Evolutionary conservation across 2,113 vertebrate genomes (phyloP).

Genomic region (Xerus inauris): DNA sequence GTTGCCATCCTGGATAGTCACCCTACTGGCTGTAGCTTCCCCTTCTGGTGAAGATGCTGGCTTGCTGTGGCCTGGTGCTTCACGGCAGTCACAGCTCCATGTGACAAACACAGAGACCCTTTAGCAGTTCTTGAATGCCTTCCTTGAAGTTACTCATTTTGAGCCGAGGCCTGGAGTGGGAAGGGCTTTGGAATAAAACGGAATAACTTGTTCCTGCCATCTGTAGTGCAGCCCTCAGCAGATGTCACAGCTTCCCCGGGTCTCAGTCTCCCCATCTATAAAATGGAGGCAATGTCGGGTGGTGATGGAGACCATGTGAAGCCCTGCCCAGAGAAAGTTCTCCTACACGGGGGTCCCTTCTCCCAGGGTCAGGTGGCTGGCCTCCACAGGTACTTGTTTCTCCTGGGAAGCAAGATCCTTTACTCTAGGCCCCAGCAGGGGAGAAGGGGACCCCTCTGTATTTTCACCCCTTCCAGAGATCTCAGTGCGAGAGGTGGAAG

Average conservation of each 20-base stretch:
- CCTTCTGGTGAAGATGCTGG: background rate
- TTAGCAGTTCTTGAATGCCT: background rate
- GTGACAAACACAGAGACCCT: background rate
- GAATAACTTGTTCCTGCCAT: background rate
- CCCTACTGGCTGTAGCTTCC: background rate
- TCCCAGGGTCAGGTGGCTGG: background rate
- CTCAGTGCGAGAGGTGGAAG: background rate
- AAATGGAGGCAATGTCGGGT: background rate
- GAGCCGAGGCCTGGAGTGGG: background rate
- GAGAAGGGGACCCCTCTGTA: no score
- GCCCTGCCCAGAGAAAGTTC: background rate
- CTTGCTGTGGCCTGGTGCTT: background rate
- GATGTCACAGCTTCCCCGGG: background rate
- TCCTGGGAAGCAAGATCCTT: background rate
- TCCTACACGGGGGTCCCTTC: background rate
- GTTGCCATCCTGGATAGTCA: background rate
- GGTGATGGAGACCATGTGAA: background rate
- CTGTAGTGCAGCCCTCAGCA: background rate
- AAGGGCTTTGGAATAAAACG: background rate
- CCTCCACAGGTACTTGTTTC: background rate
- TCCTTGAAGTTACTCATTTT: background rate
- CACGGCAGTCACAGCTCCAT: background rate
- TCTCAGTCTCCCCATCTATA: constrained; percentile 26
- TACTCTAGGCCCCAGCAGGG: background rate
- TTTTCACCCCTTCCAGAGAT: background rate